Percentiles rank a stretch among this genome's conserved stretches.
phyloP scores from a whole-genome alignment of 2,888 invertebrate species.

The Ectropis crepuscularia region DNA sequence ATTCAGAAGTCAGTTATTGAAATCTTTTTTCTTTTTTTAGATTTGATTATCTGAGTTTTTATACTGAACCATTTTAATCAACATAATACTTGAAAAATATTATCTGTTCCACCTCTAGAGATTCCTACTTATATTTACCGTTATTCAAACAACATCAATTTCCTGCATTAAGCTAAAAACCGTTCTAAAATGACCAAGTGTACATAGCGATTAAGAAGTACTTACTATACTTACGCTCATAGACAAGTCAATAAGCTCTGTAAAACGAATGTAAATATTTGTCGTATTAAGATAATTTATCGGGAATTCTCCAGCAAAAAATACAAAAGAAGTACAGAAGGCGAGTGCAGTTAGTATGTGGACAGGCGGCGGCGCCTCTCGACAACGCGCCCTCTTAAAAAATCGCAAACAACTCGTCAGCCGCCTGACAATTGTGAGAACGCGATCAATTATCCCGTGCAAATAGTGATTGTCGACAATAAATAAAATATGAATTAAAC shows the following conservation, averaged over 20 bases:
- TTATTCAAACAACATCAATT: conserved; percentile 62
- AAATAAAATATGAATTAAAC: conserved; percentile 77
- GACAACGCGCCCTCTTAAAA: conserved; percentile 66
- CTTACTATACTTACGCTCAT: conserved; percentile 51
- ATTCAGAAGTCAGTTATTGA: conserved; percentile 3
- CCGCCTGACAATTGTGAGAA: conserved; percentile 82
- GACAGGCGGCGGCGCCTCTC: conserved; percentile 62
- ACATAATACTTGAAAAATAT: neutral
- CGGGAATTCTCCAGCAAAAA: conserved; percentile 58
- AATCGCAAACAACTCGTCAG: conserved; percentile 76
- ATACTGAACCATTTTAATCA: neutral
- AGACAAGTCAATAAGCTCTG: conserved; percentile 65
- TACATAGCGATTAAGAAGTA: conserved; percentile 60
- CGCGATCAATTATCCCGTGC: conserved; percentile 81
- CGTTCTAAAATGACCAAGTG: conserved; percentile 60
- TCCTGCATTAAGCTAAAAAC: conserved; percentile 53
- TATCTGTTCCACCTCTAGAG: conserved; percentile 12
- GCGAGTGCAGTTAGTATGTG: conserved; percentile 56
- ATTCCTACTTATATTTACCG: conserved; percentile 57
- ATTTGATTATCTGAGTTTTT: too few species aligned
- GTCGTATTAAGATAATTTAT: conserved; percentile 75
- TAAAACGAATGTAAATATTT: conserved; percentile 70
- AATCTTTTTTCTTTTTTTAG: neutral
- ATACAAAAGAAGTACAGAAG: conserved; percentile 54
- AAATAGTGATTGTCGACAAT: conserved; percentile 82